Percentiles rank a stretch among this genome's conserved stretches.
phyloP scores from a whole-genome alignment of 2,888 invertebrate species.

The Lepidochitona cinerea region DNA sequence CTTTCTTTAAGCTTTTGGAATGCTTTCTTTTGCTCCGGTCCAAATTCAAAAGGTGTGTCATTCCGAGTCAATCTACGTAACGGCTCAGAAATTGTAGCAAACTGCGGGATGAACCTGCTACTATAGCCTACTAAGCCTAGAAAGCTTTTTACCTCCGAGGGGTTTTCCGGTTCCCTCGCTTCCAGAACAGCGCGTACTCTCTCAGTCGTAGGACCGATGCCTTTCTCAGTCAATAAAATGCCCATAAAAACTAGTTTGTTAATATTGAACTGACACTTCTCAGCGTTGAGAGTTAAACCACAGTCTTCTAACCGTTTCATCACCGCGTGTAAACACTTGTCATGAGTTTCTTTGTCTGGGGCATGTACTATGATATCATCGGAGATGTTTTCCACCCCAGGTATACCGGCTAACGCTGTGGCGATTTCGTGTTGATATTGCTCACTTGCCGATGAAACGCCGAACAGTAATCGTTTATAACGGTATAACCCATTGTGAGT shows the following conservation, averaged over 20 bases:
- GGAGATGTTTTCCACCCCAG: constrained; percentile 27
- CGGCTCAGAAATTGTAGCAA: constrained; percentile 28
- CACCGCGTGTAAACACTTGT: constrained; percentile 13
- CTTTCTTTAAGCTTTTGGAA: constrained; percentile 13
- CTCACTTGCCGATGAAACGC: constrained; percentile 35
- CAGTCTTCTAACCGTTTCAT: constrained; percentile 6
- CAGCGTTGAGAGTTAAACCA: constrained; percentile 15
- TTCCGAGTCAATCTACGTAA: constrained; percentile 16
- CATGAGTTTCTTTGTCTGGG: constrained; percentile 25
- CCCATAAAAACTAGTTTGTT: constrained; percentile 21
- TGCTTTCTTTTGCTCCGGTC: constrained; percentile 13
- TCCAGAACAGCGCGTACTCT: constrained; percentile 6
- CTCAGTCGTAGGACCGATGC: background rate
- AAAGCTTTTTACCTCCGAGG: constrained; percentile 15
- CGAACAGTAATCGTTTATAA: constrained; percentile 40
- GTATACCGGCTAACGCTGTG: constrained; percentile 18
- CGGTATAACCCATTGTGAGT: constrained; percentile 36
- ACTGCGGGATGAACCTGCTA: constrained; percentile 23
- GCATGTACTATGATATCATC: constrained; percentile 39
- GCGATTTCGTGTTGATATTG: constrained; percentile 32
- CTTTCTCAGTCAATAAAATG: background rate
- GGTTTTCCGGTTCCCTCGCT: constrained; percentile 2
- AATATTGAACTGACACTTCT: constrained; percentile 16
- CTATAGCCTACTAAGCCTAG: constrained; percentile 28
- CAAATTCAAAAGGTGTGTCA: constrained; percentile 10